A percentile compares a stretch with the other conserved stretches of the same genome.
Conservation (phyloP, 2,888 invertebrate genomes). For the Spisula solida region DNA sequence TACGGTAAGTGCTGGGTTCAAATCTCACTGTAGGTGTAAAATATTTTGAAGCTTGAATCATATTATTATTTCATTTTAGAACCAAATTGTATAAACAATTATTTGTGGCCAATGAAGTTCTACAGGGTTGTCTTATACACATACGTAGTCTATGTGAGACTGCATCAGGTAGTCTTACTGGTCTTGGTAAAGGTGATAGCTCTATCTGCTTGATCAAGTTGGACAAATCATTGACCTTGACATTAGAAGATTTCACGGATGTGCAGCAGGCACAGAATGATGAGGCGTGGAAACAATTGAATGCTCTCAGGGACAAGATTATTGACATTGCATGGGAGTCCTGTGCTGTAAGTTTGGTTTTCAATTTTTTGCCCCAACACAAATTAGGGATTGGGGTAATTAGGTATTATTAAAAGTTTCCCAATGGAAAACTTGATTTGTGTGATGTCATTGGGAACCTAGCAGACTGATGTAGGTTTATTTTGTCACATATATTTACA, state of each 20-base stretch:
- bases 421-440: too few relatives aligned
- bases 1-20: too few relatives aligned
- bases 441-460: too few relatives aligned
- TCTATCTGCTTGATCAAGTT: slow-evolving; percentile 82
- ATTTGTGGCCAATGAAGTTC: slow-evolving; percentile 86
- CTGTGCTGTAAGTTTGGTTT: slow-evolving; percentile 85
- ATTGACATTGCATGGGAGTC: slow-evolving; percentile 86
- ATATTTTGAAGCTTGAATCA: too few relatives aligned
- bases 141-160: slow-evolving; percentile 85
- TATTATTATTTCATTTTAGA: slow-evolving; percentile 71
- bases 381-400: too few relatives aligned
- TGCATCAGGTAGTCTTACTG: slow-evolving; percentile 81
- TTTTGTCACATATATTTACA: too few relatives aligned
- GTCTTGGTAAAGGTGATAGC: slow-evolving; percentile 75
- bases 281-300: slow-evolving; percentile 79
- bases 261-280: slow-evolving; percentile 80
- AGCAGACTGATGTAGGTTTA: too few relatives aligned
- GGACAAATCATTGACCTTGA: slow-evolving; percentile 79
- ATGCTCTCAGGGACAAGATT: slow-evolving; percentile 81
- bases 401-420: too few relatives aligned
- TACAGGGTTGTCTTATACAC: slow-evolving; percentile 86
- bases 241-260: slow-evolving; percentile 83
- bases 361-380: too few relatives aligned
- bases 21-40: too few relatives aligned
- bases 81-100: slow-evolving; percentile 79